Base-by-base conservation (phyloP, 1,140 invertebrate species). In the Cryptotermes secundus region DNA sequence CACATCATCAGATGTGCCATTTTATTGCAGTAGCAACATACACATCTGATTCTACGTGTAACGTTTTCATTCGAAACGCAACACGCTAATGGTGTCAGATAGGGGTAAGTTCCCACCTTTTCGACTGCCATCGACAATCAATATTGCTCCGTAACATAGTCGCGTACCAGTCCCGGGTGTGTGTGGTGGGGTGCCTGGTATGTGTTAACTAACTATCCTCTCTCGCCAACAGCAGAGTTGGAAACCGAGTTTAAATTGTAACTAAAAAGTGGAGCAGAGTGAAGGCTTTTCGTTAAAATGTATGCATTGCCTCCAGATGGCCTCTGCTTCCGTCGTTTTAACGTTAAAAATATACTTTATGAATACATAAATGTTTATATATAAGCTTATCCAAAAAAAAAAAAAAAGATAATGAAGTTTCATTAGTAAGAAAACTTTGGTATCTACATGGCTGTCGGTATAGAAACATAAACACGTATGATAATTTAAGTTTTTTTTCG, bases 121-220 rank as follows among this genome's bases (percentile, higher is more conserved):
- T 72, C 59, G n/a, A 72, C 59, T 72, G 59, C 59, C 26, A 31
- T 72, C 59, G n/a, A 72, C 59, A 72, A 31, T 72, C 59, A n/a
- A 72, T 72, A 31, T 72, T 72, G 59, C n/a, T 72, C 26, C 59
- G 7, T 49, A 49, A 19, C 45, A 49, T 19, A 49, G 45, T 14
- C 26, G 59, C n/a, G 14, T 26, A 31, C 59, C 31, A 72, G 59
- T 72, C 26, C 59, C 59, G n/a, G 59, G 26, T 72, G 26, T 72
- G n/a, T 72, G n/a, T n/a, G 59, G 26, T 72, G n/a, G n/a, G n/a
- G 3, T 26, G 59, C 59, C 9, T 72, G n/a, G n/a, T 72, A 72
- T 72, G 26, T 26, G n/a, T 31, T 31, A 31, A n/a, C 26, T n/a
- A 31, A 72, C 59, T 31, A 31, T 26, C n/a, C n/a, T 26, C n/a